Base-by-base conservation (phyloP, 2,113 vertebrate species). In the Lipophrys pholis region DNA sequence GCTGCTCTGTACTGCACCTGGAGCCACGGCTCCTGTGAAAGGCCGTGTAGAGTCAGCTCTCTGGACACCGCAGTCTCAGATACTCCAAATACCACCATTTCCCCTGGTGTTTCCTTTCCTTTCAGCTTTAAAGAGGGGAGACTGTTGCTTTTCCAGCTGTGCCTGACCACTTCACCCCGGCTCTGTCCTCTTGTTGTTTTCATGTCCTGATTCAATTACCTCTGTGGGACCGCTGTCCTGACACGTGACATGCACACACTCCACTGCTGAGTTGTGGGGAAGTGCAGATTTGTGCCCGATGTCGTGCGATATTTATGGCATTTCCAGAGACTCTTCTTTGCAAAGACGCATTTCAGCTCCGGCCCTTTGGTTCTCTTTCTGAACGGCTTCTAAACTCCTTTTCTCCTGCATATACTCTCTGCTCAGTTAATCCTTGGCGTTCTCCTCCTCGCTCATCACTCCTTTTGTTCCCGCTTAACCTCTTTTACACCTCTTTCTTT, bases 71-170 rank as follows among this genome's bases (percentile, higher is more conserved):
- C 76, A 38, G 73, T 69, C 76, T 64, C 80, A 76, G 67, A 64
- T 49, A 40, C 63, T 66, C 65, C 0, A 6, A 73, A 71, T 49
- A 43, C 67, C 38, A 0, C 62, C 15, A 51, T 60, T 69, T 54
- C 52, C 65, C 59, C 63, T 43, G 50, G 63, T 67, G 63, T 78
- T 87, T 88, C 73, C 74, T 64, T 67, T 85, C 71, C 60, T 55
- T 79, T 75, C 36, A 36, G 41, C 69, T 73, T 82, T 73, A 88
- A 80, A 42, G 42, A 12, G 39, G 30, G 64, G 67, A 49, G 49
- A 45, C 62, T 82, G 87, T 84, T 96, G 93, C 94, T 95, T 84
- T 93, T 91, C 88, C 93, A 95, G 94, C 94, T 96, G 94, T 15
- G 69, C 78, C 60, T 70, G 69, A 87, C 81, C 73, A 66, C 63